Conservation (phyloP, 2,113 vertebrate genomes). For the Chaenocephalus aceratus region DNA sequence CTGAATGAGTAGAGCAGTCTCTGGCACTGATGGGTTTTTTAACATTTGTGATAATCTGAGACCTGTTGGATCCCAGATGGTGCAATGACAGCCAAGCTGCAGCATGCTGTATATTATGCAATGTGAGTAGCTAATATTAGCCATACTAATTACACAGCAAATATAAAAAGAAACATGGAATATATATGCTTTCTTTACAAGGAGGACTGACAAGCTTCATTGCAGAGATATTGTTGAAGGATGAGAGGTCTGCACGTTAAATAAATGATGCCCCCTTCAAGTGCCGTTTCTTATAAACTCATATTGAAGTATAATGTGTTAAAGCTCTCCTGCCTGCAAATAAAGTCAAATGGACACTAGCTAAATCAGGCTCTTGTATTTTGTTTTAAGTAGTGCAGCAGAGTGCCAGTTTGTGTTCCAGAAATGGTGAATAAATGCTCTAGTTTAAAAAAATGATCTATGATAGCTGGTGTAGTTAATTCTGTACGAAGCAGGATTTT, state of each 20-base stretch:
- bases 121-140: conserved; percentile 30
- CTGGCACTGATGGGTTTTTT: conserved; percentile 26
- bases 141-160: conserved; percentile 39
- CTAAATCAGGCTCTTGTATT: background rate
- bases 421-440: background rate
- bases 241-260: background rate
- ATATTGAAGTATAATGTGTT: background rate
- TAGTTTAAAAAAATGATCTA: background rate
- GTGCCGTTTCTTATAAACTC: background rate
- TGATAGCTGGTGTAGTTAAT: background rate
- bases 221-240: background rate
- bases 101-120: conserved; percentile 57
- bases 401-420: background rate
- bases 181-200: background rate
- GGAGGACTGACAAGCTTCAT: background rate
- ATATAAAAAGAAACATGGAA: conserved; percentile 40
- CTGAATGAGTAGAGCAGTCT: background rate
- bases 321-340: background rate
- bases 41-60: conserved; percentile 55
- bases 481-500: no score
- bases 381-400: background rate
- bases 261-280: conserved; percentile 28
- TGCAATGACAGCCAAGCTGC: conserved; percentile 45
- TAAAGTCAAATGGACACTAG: conserved; percentile 7
- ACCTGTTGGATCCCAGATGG: conserved; percentile 71